Evolutionary conservation across 2,888 invertebrate species (phyloP), one percentile per base, ranked within the genome.

Genomic region (Hypercompe scribonia): DNA sequence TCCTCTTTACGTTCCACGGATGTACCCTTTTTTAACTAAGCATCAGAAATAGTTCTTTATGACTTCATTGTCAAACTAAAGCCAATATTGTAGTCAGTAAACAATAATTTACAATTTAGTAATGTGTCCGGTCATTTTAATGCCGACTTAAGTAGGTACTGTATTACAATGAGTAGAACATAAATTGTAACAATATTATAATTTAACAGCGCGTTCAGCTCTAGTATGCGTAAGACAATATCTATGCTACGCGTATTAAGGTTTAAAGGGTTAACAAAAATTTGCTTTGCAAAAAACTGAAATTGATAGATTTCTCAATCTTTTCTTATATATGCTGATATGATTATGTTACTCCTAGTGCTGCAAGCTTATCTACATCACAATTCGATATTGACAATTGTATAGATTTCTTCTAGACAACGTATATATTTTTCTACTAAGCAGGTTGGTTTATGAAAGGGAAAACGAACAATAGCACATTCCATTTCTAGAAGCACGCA

Each of bases 341-440:
- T 46, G 18, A 21, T 7, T 46, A 46, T 46, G 1, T 21, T 46
- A 46, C 46, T 39, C 42, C 3, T 7, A 42, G 18, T 15, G 5
- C 5, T 18, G 18, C 21, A 46, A 18, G 5, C 46, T 42, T 42
- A 15, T 42, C 21, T 46, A 46, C 21, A 46, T 46, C 5, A 11
- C n/a, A n/a, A 54, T n/a, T n/a, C n/a, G 3, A 24, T 54, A 7
- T n/a, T 24, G 18, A 50, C 24, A 58, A 3, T 58, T 13, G 13
- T 28, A 11, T n/a, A 10, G 13, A 58, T 28, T 10, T 28, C 10
- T 58, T 58, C 58, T 28, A 58, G 28, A 58, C 3, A 13, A 28
- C 58, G 11, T 58, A 28, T 13, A 77, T 76, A 68, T 68, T 34
- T 54, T 54, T 28, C 0, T 28, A 58, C 58, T 58, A 58, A 28